phyloP scores from a whole-genome alignment of 2,888 invertebrate genomes.

The Microplitis manilae region DNA sequence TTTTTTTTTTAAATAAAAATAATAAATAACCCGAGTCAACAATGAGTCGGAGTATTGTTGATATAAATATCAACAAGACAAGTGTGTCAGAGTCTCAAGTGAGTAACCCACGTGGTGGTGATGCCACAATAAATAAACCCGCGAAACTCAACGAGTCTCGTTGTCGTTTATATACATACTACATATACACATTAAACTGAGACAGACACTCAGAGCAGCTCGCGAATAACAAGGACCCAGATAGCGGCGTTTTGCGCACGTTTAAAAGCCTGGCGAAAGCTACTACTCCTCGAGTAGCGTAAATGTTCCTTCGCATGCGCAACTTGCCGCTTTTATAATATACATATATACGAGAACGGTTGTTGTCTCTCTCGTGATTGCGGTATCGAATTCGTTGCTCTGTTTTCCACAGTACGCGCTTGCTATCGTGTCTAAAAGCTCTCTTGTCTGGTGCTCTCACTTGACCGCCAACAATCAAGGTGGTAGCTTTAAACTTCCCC shows the following conservation, averaged over 20 bases:
- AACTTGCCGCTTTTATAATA: constrained; percentile 34
- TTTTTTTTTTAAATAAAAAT: neutral
- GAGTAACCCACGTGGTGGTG: constrained; percentile 33
- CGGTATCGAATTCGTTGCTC: constrained; percentile 33
- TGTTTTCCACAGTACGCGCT: constrained; percentile 44
- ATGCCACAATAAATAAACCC: constrained; percentile 44
- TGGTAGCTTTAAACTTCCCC: constrained; percentile 52
- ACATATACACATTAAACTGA: neutral
- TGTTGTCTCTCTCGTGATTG: constrained; percentile 50
- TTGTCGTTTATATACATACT: neutral
- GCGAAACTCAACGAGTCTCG: constrained; percentile 37
- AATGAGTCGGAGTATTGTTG: neutral
- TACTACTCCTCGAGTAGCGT: constrained; percentile 23
- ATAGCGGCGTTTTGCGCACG: neutral
- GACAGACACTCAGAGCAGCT: too few species aligned
- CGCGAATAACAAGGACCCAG: neutral
- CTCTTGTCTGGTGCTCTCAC: constrained; percentile 57
- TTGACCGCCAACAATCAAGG: constrained; percentile 65
- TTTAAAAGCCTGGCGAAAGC: constrained; percentile 12
- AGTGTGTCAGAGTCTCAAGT: constrained; percentile 18
- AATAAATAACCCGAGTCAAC: neutral
- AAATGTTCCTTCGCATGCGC: constrained; percentile 44
- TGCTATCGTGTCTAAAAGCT: constrained; percentile 37
- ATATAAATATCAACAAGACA: constrained; percentile 11
- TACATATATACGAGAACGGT: neutral